phyloP scores from a whole-genome alignment of 2,888 invertebrate genomes.

The Schizaphis graminum region DNA sequence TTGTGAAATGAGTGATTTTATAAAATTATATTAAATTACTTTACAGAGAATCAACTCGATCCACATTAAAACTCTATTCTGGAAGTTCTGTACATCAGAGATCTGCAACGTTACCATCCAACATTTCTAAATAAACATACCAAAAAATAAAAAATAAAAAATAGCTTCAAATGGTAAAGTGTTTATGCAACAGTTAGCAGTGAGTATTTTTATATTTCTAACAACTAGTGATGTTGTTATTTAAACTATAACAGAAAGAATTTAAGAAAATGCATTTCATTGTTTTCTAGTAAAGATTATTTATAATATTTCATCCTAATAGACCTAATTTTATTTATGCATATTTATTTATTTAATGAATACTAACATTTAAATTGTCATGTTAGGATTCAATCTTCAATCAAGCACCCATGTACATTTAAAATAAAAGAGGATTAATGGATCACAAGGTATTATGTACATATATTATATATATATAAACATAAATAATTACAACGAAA shows the following conservation, averaged over 20 bases:
- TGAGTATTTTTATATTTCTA: conserved; percentile 15
- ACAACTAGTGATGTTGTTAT: background rate
- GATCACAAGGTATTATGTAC: conserved; percentile 33
- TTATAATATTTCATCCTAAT: background rate
- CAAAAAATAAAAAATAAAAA: background rate
- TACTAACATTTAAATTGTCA: conserved; percentile 1
- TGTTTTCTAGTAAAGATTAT: background rate
- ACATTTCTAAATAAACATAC: conserved; percentile 62
- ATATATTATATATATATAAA: conserved; percentile 8
- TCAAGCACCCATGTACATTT: background rate
- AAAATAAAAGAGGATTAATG: background rate
- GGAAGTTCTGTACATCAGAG: conserved; percentile 76
- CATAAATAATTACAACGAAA: conserved; percentile 35
- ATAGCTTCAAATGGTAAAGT: background rate
- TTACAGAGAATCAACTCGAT: conserved; percentile 84
- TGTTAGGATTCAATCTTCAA: background rate
- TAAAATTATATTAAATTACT: conserved; percentile 64
- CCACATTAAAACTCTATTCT: conserved; percentile 80
- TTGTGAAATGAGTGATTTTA: background rate
- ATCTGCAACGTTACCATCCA: conserved; percentile 84
- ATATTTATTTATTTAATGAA: background rate
- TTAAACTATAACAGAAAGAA: background rate
- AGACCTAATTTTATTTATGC: background rate
- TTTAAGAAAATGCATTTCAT: background rate
- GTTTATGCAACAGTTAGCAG: background rate